Evolutionary conservation across 2,888 invertebrate genomes (phyloP), one percentile per base, ranked within the genome.

Genomic region (Erpobdella octoculata): DNA sequence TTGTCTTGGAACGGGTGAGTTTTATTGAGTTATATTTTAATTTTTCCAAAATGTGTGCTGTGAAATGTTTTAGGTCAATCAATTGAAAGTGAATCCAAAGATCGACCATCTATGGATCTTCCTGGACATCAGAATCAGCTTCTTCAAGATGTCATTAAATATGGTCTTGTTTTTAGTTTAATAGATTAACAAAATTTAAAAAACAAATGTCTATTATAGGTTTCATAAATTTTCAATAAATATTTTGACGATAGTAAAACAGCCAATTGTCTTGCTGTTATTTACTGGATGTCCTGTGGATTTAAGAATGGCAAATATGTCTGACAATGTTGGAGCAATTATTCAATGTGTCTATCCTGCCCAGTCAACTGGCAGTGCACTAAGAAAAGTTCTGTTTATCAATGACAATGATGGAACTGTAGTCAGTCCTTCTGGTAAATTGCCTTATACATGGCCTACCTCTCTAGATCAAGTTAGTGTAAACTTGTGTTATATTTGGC

Each of bases 241-340:
- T n/a, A n/a, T n/a, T n/a, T n/a, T n/a, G n/a, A n/a, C 62, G 4
- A 62, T 31, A 72, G 72, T 68, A 31, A 72, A 72, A 31, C 25
- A 41, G 3, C 75, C 75, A 0, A 67, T 77, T 6, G 21, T 77
- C 36, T 48, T 77, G n/a, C 68, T 77, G 12, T 58, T 77, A 25
- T 77, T 77, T 73, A 71, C 74, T 36, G 76, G 71, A 15, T 74
- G 75, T 37, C 77, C 77, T 3, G 58, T 81, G n/a, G 80, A 82
- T 73, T 75, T 82, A 21, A 75, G 77, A 5, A 77, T 77, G 74
- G 79, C 79, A 21, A 79, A 79, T 36, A 70, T 71, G 3, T 75
- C 74, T 25, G 36, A 73, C 5, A 70, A 73, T 5, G 78, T 77
- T 15, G 37, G 41, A 6, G 76, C 74, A 15, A 77, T 77, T 53